These are phyloP conservation scores for Brachylomia viminalis DNA, from an alignment of 2,888 invertebrate genomes.

Conservation along the genomic window DNA sequence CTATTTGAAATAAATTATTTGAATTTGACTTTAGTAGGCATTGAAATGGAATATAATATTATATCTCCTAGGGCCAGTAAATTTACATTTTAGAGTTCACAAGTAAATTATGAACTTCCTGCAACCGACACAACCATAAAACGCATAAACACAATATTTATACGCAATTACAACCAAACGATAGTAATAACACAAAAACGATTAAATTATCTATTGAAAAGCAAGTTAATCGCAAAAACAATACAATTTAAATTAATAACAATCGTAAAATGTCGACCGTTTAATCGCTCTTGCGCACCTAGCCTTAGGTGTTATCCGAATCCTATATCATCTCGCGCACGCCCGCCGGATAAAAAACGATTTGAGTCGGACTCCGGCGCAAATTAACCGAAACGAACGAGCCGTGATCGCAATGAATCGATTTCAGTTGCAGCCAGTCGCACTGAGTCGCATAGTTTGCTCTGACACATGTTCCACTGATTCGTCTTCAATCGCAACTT, in stretches of 20 bases:
- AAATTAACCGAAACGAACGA: constrained; percentile 62
- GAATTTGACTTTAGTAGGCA: no score
- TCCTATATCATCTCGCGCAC: constrained; percentile 61
- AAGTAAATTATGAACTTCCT: constrained; percentile 9
- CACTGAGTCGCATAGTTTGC: constrained; percentile 9
- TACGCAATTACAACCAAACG: constrained; percentile 23
- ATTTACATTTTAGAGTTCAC: background rate
- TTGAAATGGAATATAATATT: background rate
- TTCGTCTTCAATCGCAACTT: constrained; percentile 7
- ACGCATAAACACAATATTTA: constrained; percentile 27
- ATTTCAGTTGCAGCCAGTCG: constrained; percentile 32
- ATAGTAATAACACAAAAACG: constrained; percentile 15
- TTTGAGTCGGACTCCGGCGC: constrained; percentile 35
- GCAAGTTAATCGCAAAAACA: constrained; percentile 45
- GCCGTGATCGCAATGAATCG: constrained; percentile 53
- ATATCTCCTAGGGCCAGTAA: background rate
- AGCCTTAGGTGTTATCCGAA: constrained; percentile 65
- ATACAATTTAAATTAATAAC: constrained; percentile 60
- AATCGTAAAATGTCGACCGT: constrained; percentile 58
- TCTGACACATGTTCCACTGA: constrained; percentile 6
- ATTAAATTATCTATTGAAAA: constrained; percentile 37
- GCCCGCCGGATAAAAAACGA: constrained; percentile 61
- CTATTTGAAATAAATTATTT: no score
- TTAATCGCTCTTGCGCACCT: constrained; percentile 55
- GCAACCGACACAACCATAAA: constrained; percentile 4